A percentile compares a stretch with the other conserved stretches of the same genome.
These are phyloP conservation scores for Hylomyscus alleni DNA, from an alignment of 2,797 vertebrate species.

Conservation along the genomic window DNA sequence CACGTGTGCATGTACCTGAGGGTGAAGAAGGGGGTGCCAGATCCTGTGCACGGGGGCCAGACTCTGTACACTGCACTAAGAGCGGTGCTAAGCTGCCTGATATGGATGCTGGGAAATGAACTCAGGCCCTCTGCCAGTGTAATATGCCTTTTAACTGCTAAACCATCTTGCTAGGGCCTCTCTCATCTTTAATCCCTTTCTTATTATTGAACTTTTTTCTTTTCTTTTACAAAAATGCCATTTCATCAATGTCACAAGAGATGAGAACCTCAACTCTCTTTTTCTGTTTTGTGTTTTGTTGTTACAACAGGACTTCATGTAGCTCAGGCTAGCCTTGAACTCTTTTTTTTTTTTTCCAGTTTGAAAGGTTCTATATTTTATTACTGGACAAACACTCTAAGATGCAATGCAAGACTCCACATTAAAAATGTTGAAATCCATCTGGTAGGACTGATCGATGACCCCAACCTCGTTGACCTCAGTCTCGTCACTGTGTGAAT, in stretches of 20 bases:
- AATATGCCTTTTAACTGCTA: background rate
- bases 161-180: background rate
- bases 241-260: background rate
- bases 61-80: too few relatives aligned
- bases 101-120: background rate
- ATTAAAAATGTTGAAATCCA: background rate
- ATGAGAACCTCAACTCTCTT: background rate
- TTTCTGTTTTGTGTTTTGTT: background rate
- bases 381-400: background rate
- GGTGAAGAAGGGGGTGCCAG: background rate
- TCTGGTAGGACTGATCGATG: background rate
- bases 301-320: background rate
- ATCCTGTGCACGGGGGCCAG: background rate
- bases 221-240: background rate
- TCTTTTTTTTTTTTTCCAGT: too few relatives aligned
- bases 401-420: background rate
- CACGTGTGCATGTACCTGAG: background rate
- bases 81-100: background rate
- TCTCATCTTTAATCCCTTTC: background rate
- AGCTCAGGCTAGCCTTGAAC: background rate
- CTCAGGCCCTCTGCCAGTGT: background rate
- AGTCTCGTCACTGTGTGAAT: background rate
- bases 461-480: too few relatives aligned
- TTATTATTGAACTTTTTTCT: background rate
- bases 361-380: constrained; percentile 61